Percentiles rank a stretch among this genome's conserved stretches.
Evolutionary conservation across 2,888 invertebrate genomes (phyloP).

Genomic region (Pseudoips prasinana): DNA sequence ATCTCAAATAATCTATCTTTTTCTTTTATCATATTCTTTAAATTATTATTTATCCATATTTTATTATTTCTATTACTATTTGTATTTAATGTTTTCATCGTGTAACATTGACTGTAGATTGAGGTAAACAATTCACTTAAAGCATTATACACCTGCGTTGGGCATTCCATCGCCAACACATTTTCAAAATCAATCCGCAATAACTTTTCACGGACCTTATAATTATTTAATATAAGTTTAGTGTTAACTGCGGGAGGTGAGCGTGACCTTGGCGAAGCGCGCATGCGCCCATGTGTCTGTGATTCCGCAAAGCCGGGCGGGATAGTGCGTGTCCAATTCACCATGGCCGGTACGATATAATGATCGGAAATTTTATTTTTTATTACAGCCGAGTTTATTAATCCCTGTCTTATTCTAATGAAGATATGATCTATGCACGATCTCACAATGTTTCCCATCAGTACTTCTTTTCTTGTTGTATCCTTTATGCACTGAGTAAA

Average conservation of each 20-base stretch:
- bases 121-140: neutral
- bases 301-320: too few species aligned
- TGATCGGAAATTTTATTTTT: constrained; percentile 4
- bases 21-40: too few species aligned
- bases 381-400: neutral
- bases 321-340: constrained; percentile 1
- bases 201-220: constrained; percentile 1
- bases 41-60: too few species aligned
- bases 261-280: too few species aligned
- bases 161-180: neutral
- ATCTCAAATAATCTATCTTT: too few species aligned
- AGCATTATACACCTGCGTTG: neutral
- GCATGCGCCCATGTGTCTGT: too few species aligned
- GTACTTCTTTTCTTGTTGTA: neutral
- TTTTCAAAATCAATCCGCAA: neutral
- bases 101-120: constrained; percentile 1
- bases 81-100: too few species aligned
- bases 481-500: constrained; percentile 1
- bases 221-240: constrained; percentile 1
- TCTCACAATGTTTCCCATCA: neutral
- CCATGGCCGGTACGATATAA: neutral
- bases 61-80: too few species aligned
- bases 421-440: constrained; percentile 1
- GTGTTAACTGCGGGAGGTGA: neutral
- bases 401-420: neutral